Percentiles rank a stretch among this genome's conserved stretches.
phyloP scores from a whole-genome alignment of 2,888 invertebrate species.

The Philereme vetulata region DNA sequence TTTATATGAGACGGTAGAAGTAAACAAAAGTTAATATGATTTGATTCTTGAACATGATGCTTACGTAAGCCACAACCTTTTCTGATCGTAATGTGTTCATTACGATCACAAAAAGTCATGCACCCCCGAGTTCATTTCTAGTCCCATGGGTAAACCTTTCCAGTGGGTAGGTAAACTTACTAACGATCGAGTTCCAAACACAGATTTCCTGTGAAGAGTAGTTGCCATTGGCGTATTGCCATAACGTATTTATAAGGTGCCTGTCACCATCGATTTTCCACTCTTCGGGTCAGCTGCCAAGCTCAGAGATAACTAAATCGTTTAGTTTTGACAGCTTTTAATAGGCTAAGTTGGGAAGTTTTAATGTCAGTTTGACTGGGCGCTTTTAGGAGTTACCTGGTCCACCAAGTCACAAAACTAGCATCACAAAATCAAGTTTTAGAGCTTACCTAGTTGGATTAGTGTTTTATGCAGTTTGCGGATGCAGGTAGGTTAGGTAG shows the following conservation, averaged over 20 bases:
- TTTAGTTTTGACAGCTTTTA: conserved; percentile 25
- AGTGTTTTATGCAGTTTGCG: no score
- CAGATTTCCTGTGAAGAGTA: conserved; percentile 23
- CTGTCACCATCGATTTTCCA: conserved; percentile 37
- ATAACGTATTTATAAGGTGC: conserved; percentile 37
- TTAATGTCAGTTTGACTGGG: conserved; percentile 13
- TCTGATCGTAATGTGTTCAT: not conserved
- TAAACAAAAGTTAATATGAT: no score
- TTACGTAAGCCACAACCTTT: not conserved
- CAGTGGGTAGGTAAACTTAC: conserved; percentile 15
- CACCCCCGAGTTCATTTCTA: not conserved
- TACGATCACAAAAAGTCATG: no score
- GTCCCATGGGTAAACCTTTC: conserved; percentile 14
- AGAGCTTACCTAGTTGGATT: no score
- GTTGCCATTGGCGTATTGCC: conserved; percentile 39
- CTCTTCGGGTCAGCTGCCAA: conserved; percentile 37
- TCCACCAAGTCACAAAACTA: not conserved
- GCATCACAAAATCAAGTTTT: no score
- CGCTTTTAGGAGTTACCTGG: conserved; percentile 10
- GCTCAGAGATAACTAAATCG: conserved; percentile 27
- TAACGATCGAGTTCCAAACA: conserved; percentile 28
- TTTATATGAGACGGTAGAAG: no score
- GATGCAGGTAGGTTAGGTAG: no score
- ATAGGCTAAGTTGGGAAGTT: conserved; percentile 17
- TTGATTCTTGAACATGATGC: no score